These are phyloP conservation scores for Thecocarcelia acutangulata DNA, from an alignment of 2,888 invertebrate species.

Conservation along the genomic window DNA sequence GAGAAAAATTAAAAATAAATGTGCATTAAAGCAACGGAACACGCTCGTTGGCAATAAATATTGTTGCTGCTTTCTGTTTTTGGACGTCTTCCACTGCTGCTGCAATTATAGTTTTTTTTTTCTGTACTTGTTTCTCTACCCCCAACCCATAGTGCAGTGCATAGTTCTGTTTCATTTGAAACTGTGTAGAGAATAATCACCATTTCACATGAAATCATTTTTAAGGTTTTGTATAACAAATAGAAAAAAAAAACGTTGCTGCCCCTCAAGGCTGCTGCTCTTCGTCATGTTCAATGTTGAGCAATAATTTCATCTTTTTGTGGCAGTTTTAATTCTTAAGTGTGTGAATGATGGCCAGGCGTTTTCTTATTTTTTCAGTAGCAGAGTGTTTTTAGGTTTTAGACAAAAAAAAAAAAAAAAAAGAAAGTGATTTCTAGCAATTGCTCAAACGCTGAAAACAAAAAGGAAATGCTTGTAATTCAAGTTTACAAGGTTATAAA, in stretches of 20 bases:
- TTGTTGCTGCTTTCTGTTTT: conserved; percentile 56
- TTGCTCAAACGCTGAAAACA: conserved; percentile 35
- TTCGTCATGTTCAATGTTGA: conserved; percentile 55
- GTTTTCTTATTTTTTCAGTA: conserved; percentile 10
- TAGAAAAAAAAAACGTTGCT: conserved; percentile 30
- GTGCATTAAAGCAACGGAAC: conserved; percentile 72
- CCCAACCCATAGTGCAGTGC: conserved; percentile 2
- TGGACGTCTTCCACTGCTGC: conserved; percentile 47
- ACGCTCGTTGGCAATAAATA: conserved; percentile 79
- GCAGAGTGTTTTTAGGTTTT: neutral
- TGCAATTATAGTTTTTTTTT: conserved; percentile 64
- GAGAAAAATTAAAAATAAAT: conserved; percentile 34
- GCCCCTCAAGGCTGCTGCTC: conserved; percentile 27
- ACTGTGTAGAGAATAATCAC: conserved; percentile 77
- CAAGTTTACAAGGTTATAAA: conserved; percentile 65
- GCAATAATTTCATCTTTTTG: conserved; percentile 62
- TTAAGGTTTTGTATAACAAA: conserved; percentile 63
- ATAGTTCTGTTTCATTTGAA: conserved; percentile 51
- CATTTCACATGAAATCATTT: conserved; percentile 81
- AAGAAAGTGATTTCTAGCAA: conserved; percentile 34
- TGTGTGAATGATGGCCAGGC: conserved; percentile 58
- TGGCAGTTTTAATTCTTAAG: conserved; percentile 36
- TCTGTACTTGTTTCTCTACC: conserved; percentile 1
- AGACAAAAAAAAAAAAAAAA: neutral
- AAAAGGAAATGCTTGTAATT: conserved; percentile 60